These are phyloP conservation scores for Caenorhabditis remanei DNA, from an alignment of 1,140 invertebrate genomes.

Conservation along the genomic window DNA sequence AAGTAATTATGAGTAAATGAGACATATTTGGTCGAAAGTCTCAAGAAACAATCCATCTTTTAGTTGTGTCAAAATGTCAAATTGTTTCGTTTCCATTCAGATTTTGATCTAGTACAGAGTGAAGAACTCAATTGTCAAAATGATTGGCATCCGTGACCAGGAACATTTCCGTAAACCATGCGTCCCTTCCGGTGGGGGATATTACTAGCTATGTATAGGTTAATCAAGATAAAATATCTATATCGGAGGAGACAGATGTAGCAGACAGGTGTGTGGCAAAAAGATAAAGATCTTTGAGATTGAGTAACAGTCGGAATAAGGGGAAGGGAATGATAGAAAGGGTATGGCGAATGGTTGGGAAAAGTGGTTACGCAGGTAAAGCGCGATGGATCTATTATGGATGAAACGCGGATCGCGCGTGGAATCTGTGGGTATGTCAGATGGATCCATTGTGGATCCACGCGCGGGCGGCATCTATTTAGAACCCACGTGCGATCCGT, in stretches of 20 bases:
- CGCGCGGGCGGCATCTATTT: too few species aligned
- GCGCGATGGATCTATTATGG: too few species aligned
- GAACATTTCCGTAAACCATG: not conserved
- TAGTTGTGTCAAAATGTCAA: not conserved
- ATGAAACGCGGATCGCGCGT: too few species aligned
- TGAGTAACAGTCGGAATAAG: not conserved
- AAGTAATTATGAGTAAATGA: not conserved
- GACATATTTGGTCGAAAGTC: too few species aligned
- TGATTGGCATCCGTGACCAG: slow-evolving; percentile 29
- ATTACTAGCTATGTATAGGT: not conserved
- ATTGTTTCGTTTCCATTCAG: not conserved
- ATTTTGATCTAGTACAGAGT: not conserved
- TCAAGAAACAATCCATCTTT: slow-evolving; percentile 19
- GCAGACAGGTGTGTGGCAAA: slow-evolving; percentile 38
- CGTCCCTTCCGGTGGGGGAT: slow-evolving; percentile 4
- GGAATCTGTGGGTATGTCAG: too few species aligned
- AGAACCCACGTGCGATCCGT: too few species aligned
- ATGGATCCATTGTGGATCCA: too few species aligned
- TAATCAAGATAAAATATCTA: slow-evolving; percentile 8
- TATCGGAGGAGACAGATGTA: not conserved
- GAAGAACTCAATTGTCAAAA: slow-evolving; percentile 39
- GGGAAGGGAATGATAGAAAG: too few species aligned
- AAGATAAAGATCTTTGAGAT: not conserved
- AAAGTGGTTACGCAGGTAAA: too few species aligned
- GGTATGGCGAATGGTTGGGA: too few species aligned